Evolutionary conservation across 1,140 invertebrate genomes (phyloP).

Genomic region (Solenopsis invicta): DNA sequence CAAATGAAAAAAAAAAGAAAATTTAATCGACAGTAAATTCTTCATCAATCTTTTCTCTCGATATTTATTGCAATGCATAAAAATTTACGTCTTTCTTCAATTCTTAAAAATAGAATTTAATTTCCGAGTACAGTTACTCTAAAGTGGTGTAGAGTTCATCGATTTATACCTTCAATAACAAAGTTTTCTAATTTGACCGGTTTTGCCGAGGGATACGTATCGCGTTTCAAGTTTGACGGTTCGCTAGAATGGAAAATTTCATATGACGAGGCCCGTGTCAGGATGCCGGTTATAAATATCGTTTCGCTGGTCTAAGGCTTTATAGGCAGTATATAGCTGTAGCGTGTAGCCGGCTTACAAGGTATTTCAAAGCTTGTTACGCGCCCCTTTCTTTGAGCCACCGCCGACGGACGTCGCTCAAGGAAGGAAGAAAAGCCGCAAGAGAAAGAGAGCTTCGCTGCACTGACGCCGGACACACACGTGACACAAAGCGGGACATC

Average conservation of each 20-base stretch:
- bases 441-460: conserved; percentile 50
- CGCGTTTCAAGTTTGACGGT: conserved; percentile 34
- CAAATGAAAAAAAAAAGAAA: neutral
- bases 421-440: conserved; percentile 49
- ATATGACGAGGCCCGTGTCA: conserved; percentile 33
- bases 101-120: neutral
- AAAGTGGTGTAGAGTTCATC: neutral
- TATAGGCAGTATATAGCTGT: conserved; percentile 59
- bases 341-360: conserved; percentile 62
- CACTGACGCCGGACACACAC: conserved; percentile 48
- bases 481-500: conserved; percentile 43
- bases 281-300: conserved; percentile 57
- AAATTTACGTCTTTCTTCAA: neutral
- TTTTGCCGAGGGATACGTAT: neutral
- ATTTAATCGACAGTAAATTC: neutral
- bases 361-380: conserved; percentile 67
- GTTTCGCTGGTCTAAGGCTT: conserved; percentile 51
- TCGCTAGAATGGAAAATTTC: conserved; percentile 38
- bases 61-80: neutral
- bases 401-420: conserved; percentile 58
- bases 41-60: neutral
- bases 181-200: neutral
- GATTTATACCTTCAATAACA: neutral
- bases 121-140: neutral
- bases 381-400: conserved; percentile 58